Conservation (phyloP, 2,797 vertebrate genomes). For the Luscinia megarhynchos region DNA sequence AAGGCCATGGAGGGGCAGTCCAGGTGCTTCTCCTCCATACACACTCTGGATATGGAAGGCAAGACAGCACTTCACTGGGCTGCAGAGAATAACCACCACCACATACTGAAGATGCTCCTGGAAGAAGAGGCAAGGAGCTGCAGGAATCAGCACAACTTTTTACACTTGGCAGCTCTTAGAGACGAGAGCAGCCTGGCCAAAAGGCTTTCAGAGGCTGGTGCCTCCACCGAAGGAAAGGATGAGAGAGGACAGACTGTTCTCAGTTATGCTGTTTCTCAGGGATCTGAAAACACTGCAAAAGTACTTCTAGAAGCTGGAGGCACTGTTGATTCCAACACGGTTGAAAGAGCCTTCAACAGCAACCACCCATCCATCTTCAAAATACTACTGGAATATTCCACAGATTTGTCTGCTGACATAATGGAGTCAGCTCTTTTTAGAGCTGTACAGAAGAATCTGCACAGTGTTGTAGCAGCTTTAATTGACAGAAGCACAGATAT, state of each 20-base stretch:
- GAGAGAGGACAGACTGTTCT: conserved; percentile 68
- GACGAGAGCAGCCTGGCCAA: conserved; percentile 75
- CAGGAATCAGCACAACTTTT: conserved; percentile 72
- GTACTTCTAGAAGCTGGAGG: conserved; percentile 77
- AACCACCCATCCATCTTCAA: conserved; percentile 71
- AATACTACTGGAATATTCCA: conserved; percentile 73
- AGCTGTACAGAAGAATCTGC: conserved; percentile 80
- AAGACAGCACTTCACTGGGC: conserved; percentile 78
- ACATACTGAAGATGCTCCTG: conserved; percentile 68
- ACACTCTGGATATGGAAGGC: conserved; percentile 65
- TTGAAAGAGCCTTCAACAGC: conserved; percentile 75
- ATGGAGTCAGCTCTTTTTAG: conserved; percentile 77
- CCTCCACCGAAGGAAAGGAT: conserved; percentile 57
- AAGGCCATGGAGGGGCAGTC: conserved; percentile 61
- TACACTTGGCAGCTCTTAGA: conserved; percentile 77
- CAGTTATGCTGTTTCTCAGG: conserved; percentile 65
- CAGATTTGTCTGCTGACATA: conserved; percentile 65
- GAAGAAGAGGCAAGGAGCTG: conserved; percentile 72
- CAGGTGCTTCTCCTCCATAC: conserved; percentile 68
- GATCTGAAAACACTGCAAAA: conserved; percentile 63
- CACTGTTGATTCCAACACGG: conserved; percentile 57
- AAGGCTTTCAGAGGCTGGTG: conserved; percentile 65
- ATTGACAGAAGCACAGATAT: conserved; percentile 76
- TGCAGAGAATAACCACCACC: conserved; percentile 61
- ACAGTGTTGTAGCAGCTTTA: conserved; percentile 66